A percentile compares a stretch with the other conserved stretches of the same genome.
Conservation (phyloP, 2,113 vertebrate genomes). For the Tyto alba region DNA sequence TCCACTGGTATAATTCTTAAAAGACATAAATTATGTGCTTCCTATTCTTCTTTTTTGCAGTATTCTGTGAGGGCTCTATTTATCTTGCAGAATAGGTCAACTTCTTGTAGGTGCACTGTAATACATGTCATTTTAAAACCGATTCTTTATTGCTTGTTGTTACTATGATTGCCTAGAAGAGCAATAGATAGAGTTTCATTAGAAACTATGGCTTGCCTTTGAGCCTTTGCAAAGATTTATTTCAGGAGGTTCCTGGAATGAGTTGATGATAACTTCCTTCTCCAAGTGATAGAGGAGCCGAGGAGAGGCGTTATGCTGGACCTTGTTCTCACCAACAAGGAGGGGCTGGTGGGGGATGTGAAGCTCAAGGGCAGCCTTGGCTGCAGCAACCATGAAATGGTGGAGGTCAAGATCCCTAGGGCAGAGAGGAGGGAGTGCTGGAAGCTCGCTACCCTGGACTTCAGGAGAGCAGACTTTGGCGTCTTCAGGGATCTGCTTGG, state of each 20-base stretch:
- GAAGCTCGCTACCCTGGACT: too few species aligned
- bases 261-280: too few species aligned
- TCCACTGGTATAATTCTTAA: slow-evolving; percentile 28
- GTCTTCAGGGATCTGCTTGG: too few species aligned
- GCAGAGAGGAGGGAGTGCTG: too few species aligned
- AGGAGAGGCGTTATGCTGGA: too few species aligned
- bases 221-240: slow-evolving; percentile 10
- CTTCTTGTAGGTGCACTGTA: slow-evolving; percentile 16
- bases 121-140: slow-evolving; percentile 33
- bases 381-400: too few species aligned
- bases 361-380: too few species aligned
- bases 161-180: slow-evolving; percentile 41
- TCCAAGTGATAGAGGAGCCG: too few species aligned
- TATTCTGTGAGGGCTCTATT: slow-evolving; percentile 31
- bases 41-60: background rate
- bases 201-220: slow-evolving; percentile 34
- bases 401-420: too few species aligned
- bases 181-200: slow-evolving; percentile 16
- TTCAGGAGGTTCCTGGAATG: background rate
- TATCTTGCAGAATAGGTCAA: slow-evolving; percentile 26
- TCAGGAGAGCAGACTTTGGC: too few species aligned
- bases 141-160: slow-evolving; percentile 53
- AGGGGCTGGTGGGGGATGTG: too few species aligned
- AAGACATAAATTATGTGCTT: slow-evolving; percentile 33
- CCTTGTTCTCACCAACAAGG: too few species aligned